Evolutionary conservation across 2,797 vertebrate species (phyloP).

Genomic region (Gymnoscopelus braueri): DNA sequence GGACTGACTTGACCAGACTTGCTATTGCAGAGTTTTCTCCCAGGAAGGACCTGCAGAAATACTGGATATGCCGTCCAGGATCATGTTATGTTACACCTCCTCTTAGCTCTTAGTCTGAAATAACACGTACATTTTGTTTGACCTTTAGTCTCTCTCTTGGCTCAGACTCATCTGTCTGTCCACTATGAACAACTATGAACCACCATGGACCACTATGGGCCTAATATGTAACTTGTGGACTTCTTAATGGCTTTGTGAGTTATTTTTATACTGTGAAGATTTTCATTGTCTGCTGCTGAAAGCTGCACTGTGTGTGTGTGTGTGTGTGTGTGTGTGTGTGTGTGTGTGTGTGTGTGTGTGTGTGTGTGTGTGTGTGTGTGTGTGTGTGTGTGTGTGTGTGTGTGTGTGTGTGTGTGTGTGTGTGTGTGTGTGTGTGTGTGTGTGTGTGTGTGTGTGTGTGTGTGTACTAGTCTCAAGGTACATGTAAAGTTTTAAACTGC

Average conservation of each 20-base stretch:
- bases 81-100: conserved; percentile 33
- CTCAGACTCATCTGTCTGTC: conserved; percentile 34
- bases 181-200: conserved; percentile 31
- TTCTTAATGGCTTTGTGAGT: conserved; percentile 54
- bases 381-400: not conserved
- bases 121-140: conserved; percentile 10
- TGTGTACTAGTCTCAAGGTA: not conserved
- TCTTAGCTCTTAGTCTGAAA: conserved; percentile 10
- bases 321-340: not conserved
- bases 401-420: conserved; percentile 7
- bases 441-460: conserved; percentile 1
- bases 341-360: conserved; percentile 10
- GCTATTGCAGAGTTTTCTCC: not conserved
- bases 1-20: not conserved
- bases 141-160: not conserved
- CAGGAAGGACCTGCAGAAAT: conserved; percentile 32
- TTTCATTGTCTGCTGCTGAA: conserved; percentile 38
- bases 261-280: conserved; percentile 77
- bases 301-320: conserved; percentile 23
- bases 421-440: not conserved
- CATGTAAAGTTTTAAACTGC: not conserved
- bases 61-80: conserved; percentile 42
- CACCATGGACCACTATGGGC: conserved; percentile 35
- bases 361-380: not conserved
- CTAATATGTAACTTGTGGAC: conserved; percentile 61